These are phyloP conservation scores for Ptilonorhynchus violaceus DNA, from an alignment of 2,113 vertebrate genomes.

Conservation along the genomic window DNA sequence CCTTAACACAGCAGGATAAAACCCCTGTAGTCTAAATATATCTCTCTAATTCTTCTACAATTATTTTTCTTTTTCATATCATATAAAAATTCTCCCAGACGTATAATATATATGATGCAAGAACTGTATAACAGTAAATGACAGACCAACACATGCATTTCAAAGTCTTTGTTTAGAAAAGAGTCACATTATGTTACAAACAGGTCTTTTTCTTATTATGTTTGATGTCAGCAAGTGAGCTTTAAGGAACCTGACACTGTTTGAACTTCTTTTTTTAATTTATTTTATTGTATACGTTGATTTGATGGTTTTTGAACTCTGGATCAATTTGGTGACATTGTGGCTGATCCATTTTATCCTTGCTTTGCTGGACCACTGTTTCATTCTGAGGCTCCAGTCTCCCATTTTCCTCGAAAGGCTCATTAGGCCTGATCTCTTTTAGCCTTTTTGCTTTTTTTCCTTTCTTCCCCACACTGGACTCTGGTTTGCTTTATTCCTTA, in stretches of 20 bases:
- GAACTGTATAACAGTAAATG: not conserved
- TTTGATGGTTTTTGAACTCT: constrained; percentile 68
- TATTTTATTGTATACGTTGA: constrained; percentile 57
- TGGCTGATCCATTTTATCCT: constrained; percentile 70
- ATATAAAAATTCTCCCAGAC: constrained; percentile 1
- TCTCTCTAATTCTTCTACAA: not conserved
- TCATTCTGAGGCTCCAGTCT: constrained; percentile 57
- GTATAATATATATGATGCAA: not conserved
- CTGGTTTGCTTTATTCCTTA: constrained; percentile 64
- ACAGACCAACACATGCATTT: constrained; percentile 24
- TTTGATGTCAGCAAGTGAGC: constrained; percentile 24
- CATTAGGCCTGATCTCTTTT: constrained; percentile 69
- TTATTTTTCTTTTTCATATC: constrained; percentile 3
- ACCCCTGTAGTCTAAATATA: not conserved
- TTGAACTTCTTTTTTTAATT: constrained; percentile 55
- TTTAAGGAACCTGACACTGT: constrained; percentile 42
- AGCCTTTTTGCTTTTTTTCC: constrained; percentile 67
- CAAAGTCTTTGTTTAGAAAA: constrained; percentile 42
- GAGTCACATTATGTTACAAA: constrained; percentile 54
- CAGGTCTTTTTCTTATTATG: constrained; percentile 26
- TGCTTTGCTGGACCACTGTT: constrained; percentile 66
- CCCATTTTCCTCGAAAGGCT: constrained; percentile 61
- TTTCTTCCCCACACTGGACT: constrained; percentile 61
- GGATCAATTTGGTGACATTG: constrained; percentile 66
- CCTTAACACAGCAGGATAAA: constrained; percentile 24